These are phyloP conservation scores for Protonibea diacanthus DNA, from an alignment of 2,797 vertebrate genomes.

Conservation along the genomic window DNA sequence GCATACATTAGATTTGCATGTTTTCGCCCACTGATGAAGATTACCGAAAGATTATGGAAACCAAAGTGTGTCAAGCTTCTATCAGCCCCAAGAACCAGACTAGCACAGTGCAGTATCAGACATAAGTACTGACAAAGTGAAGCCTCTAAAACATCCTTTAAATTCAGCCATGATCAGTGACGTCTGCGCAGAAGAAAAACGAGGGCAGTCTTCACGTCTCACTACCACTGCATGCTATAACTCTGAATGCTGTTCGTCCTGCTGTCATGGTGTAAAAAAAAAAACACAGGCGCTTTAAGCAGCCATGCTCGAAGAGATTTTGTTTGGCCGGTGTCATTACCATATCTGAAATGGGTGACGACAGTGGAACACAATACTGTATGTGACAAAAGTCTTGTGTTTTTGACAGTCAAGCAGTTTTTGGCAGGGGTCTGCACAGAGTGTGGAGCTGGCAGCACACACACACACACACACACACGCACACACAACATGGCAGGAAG, in stretches of 20 bases:
- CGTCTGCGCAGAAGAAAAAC: not conserved
- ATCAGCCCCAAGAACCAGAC: conserved; percentile 27
- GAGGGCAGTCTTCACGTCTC: not conserved
- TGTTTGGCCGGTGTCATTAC: conserved; percentile 26
- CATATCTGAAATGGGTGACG: conserved; percentile 31
- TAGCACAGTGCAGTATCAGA: not conserved
- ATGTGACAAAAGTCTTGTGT: conserved; percentile 49
- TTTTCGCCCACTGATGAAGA: conserved; percentile 40
- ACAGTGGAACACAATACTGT: conserved; percentile 31
- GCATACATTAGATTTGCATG: conserved; percentile 6
- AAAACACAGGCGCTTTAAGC: conserved; percentile 23
- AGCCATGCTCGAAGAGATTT: conserved; percentile 13
- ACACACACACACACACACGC: too few relatives aligned
- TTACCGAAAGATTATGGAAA: conserved; percentile 43
- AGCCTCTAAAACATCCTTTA: conserved; percentile 4
- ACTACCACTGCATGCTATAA: not conserved
- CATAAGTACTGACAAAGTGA: not conserved
- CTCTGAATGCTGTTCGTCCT: conserved; percentile 14
- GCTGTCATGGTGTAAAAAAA: conserved; percentile 38
- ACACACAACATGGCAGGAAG: conserved; percentile 53
- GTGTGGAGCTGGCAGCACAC: conserved; percentile 34
- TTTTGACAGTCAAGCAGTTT: conserved; percentile 53
- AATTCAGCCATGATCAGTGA: not conserved
- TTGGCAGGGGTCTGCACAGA: conserved; percentile 54
- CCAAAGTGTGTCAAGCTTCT: conserved; percentile 50